phyloP scores from a whole-genome alignment of 2,888 invertebrate genomes.

The Conchocele bisecta region DNA sequence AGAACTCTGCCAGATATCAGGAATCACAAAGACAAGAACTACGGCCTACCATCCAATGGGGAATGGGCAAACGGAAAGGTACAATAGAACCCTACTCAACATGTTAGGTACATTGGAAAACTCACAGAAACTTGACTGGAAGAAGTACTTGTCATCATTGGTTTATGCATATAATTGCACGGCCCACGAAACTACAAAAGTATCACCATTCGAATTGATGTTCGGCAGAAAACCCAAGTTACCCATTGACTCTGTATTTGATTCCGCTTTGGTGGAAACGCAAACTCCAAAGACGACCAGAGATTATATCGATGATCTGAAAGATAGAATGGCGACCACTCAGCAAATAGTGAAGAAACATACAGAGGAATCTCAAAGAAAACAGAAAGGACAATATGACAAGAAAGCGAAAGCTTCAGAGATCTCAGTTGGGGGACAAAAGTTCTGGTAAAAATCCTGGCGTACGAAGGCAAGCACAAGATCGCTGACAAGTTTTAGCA shows the following conservation, averaged over 20 bases:
- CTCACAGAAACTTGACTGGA: slow-evolving; percentile 31
- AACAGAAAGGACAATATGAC: slow-evolving; percentile 30
- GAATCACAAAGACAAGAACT: slow-evolving; percentile 29
- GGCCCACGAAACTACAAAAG: slow-evolving; percentile 32
- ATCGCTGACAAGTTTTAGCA: slow-evolving; percentile 38
- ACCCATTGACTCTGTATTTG: slow-evolving; percentile 35
- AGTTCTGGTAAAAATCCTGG: slow-evolving; percentile 32
- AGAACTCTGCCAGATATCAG: slow-evolving; percentile 23
- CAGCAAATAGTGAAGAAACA: slow-evolving; percentile 9
- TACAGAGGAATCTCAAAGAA: not conserved
- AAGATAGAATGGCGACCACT: slow-evolving; percentile 1
- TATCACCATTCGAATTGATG: slow-evolving; percentile 29
- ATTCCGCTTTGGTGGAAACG: not conserved
- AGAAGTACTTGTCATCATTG: slow-evolving; percentile 23
- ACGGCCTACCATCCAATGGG: slow-evolving; percentile 45
- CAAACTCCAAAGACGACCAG: not conserved
- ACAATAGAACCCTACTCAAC: slow-evolving; percentile 34
- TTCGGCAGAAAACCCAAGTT: slow-evolving; percentile 32
- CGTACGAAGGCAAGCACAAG: slow-evolving; percentile 43
- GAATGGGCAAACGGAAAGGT: slow-evolving; percentile 38
- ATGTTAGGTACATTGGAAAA: slow-evolving; percentile 37
- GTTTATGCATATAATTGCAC: slow-evolving; percentile 33
- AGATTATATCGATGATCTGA: slow-evolving; percentile 20
- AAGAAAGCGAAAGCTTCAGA: slow-evolving; percentile 20
- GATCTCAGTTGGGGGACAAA: slow-evolving; percentile 20